Percentiles rank a stretch among this genome's conserved stretches.
phyloP scores from a whole-genome alignment of 1,140 invertebrate genomes.

The Bemisia tabaci region DNA sequence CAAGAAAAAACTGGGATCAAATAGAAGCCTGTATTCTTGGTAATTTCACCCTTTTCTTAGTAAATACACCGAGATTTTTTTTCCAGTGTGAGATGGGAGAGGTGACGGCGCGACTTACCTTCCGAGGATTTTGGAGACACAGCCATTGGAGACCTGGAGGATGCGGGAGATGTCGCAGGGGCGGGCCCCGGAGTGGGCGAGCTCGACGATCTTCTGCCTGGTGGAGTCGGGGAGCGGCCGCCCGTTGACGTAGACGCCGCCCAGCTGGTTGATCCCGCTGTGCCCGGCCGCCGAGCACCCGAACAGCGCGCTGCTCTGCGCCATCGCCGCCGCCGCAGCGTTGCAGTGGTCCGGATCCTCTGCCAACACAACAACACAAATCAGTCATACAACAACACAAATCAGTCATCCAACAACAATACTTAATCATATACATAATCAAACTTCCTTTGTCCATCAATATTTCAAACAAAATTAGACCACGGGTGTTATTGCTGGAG shows the following conservation, averaged over 20 bases:
- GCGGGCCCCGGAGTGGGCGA: slow-evolving; percentile 89
- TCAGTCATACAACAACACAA: slow-evolving; percentile 21
- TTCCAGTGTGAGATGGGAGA: no score
- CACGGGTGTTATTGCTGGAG: no score
- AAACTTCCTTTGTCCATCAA: no score
- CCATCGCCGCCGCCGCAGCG: slow-evolving; percentile 20
- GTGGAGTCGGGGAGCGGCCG: slow-evolving; percentile 92
- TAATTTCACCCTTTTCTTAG: no score
- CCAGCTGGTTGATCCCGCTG: slow-evolving; percentile 95
- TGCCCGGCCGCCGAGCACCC: slow-evolving; percentile 71
- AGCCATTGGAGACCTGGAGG: slow-evolving; percentile 91
- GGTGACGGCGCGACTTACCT: no score
- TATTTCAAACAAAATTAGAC: no score
- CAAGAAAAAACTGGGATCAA: no score
- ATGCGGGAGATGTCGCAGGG: slow-evolving; percentile 97
- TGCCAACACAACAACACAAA: slow-evolving; percentile 16
- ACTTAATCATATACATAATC: background rate
- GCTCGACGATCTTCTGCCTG: slow-evolving; percentile 92
- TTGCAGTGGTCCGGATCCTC: slow-evolving; percentile 19
- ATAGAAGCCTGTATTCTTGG: no score
- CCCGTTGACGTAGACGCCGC: slow-evolving; percentile 96
- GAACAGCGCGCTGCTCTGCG: slow-evolving; percentile 41
- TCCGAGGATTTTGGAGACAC: slow-evolving; percentile 87
- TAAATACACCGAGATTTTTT: no score
- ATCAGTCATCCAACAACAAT: slow-evolving; percentile 20